Base-by-base conservation (phyloP, 2,888 invertebrate genomes). In the Linyphia triangularis region DNA sequence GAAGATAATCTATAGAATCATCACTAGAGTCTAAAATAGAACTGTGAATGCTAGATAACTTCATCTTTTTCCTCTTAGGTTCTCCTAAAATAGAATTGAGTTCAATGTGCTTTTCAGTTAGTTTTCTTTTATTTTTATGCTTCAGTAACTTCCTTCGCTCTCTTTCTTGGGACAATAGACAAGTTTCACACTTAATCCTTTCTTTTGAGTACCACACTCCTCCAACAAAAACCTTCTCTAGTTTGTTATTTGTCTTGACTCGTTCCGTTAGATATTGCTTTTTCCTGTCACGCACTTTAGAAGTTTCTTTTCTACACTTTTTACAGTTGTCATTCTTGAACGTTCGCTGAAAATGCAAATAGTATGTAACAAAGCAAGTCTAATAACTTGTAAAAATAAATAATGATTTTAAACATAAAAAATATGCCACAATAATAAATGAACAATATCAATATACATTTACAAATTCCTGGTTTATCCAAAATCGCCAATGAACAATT, bases 21-120 rank as follows among this genome's bases (percentile, higher is more conserved):
- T 84, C 89, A 84, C 89, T 89, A 28, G 84, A 82, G 57, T 89
- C 84, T 30, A 89, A 70, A 13, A 82, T 40, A 13, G 88, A 88
- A 63, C 88, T 83, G 26, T 88, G 82, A 37, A 84, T 19, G 30
- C 67, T 78, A 65, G 83, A 70, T n/a, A 88, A 24, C n/a, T 89
- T 89, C 7, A 84, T 5, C 26, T 70, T 78, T 33, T 89, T 89
- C 33, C 70, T 83, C 43, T 84, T 89, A 7, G 84, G 89, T 28
- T 89, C 89, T 19, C 57, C 65, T 26, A 82, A 59, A 28, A 79
- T 40, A 2, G 70, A 30, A 57, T 79, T 78, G 4, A 89, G 33
- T n/a, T 89, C 89, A 63, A 88, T 37, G 22, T 83, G 88, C 43
- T 77, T 83, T 19, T 85, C 85, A 4, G 73, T 51, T 6, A 86